Base-by-base conservation (phyloP, 1,140 invertebrate species). In the Anagrus nilaparvatae region DNA sequence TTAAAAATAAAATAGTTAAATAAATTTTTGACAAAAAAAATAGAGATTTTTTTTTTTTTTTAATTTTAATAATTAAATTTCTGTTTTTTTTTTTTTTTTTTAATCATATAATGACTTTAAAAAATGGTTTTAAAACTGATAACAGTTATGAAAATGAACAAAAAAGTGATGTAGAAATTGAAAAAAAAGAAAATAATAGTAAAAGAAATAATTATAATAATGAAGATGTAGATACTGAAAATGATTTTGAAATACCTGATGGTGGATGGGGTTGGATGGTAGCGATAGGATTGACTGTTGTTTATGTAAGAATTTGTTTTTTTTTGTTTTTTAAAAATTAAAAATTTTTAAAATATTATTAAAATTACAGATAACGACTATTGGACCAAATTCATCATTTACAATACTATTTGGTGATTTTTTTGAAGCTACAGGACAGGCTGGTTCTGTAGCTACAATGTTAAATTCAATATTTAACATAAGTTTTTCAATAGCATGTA, bases 221-320 rank as follows among this genome's bases (percentile, higher is more conserved):
- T n/a, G n/a, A n/a, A n/a, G n/a, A n/a, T n/a, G n/a, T n/a, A n/a
- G 40, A 47, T 18, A 37, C 52, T 4, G 47, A 46, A 8, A 17
- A 44, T 2, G 61, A 65, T 36, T 63, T 69, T 18, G 48, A 63
- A 5, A 68, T 71, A 8, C 72, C 73, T 0, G 73, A 76, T 41
- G 74, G 73, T 12, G 73, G 74, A 0, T 76, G 73, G 69, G 74
- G 74, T 4, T 76, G 71, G 68, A 64, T 73, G 48, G 67, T 75
- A 5, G 67, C 70, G 2, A 21, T 74, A 2, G 71, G 69, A 0
- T 65, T 70, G 44, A 66, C 69, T 31, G 46, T 73, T 17, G 53
- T 61, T 40, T 56, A 56, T 35, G 65, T 68, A 45, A 60, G 65
- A 37, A 21, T 37, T 25, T n/a, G 13, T 18, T 24, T 24, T 31